Base-by-base conservation (phyloP, 2,113 vertebrate genomes). In the Semicossyphus pulcher region DNA sequence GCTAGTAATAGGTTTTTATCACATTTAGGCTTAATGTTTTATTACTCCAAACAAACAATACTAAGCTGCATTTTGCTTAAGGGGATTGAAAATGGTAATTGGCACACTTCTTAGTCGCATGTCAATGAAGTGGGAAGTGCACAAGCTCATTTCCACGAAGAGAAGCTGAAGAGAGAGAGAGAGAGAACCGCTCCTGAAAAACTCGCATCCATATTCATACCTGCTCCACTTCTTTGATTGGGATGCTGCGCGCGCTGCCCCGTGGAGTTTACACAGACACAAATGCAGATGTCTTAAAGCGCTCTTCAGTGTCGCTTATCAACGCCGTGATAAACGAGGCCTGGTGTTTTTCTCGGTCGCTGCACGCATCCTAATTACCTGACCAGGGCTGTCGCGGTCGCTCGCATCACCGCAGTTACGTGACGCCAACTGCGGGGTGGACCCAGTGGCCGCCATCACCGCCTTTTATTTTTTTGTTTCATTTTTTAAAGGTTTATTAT, bases 11-110 rank as follows among this genome's bases (percentile, higher is more conserved):
- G 66, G 41, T 76, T 87, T 85, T 88, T 89, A 88, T 78, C 72
- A 77, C 80, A 76, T 86, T 84, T 76, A 60, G 62, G 57, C 72
- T 88, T 80, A 84, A 85, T 86, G 66, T 82, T 85, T 86, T 78
- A 83, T 83, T 67, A 72, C 68, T 61, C 32, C 61, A 82, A 85
- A 88, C 74, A 89, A 90, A 88, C 83, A 83, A 71, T 86, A 49
- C 49, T 79, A 74, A 81, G 59, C 66, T 78, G 78, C 48, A 72
- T 86, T 86, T 86, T 74, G 78, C 87, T 86, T 81, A 41, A 56
- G 86, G 85, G 88, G 81, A 83, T 88, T 87, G 81, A 75, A 78
- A 82, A 78, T 90, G 84, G 49, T 89, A 85, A 87, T 83, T 12
- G 58, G 0, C 9, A 47, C 60, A 76, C 66, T 88, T 81, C 78